Evolutionary conservation across 2,888 invertebrate genomes (phyloP), one percentile per base, ranked within the genome.

Genomic region (Theodoxus fluviatilis): DNA sequence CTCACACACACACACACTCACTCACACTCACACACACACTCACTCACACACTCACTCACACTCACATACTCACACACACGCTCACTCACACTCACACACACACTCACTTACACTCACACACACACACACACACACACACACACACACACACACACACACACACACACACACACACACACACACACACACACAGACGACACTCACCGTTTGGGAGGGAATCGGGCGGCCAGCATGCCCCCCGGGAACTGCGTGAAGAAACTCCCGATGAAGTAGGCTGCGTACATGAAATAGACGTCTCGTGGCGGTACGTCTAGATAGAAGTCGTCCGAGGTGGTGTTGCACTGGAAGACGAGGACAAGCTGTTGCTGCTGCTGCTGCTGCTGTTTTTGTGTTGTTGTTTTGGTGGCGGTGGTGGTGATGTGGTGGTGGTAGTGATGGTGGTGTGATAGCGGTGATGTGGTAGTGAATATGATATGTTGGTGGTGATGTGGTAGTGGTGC

Each of bases 151-250:
- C n/a, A n/a, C n/a, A n/a, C n/a, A n/a, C n/a, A n/a, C 9, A 37
- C 3, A 28, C 25, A 25, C 31, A 6, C 7, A 25, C 7, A 43
- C 38, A n/a, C 7, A 18, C 22, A n/a, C 22, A 55, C 31, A 57
- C 28, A 25, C 25, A 59, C 6, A 18, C 9, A 4, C 6, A 9
- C 1, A n/a, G 3, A 22, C 37, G 25, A 55, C 7, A 47, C 72
- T 71, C 72, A 81, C 80, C 77, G 67, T 73, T 75, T 75, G 0
- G 81, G 69, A n/a, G 80, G 78, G 40, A 74, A 78, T 31, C 72
- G 73, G 6, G 75, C 72, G 0, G 77, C 78, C 28, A 81, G 70
- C 6, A 78, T 67, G 4, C 81, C 81, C 0, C 79, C 80, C 1
- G 80, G 80, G 7, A 80, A 33, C 57, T 80, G 79, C 3, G 78